Percentiles rank a stretch among this genome's conserved stretches.
Evolutionary conservation across 2,888 invertebrate genomes (phyloP).

Genomic region (Calameuta idolon): DNA sequence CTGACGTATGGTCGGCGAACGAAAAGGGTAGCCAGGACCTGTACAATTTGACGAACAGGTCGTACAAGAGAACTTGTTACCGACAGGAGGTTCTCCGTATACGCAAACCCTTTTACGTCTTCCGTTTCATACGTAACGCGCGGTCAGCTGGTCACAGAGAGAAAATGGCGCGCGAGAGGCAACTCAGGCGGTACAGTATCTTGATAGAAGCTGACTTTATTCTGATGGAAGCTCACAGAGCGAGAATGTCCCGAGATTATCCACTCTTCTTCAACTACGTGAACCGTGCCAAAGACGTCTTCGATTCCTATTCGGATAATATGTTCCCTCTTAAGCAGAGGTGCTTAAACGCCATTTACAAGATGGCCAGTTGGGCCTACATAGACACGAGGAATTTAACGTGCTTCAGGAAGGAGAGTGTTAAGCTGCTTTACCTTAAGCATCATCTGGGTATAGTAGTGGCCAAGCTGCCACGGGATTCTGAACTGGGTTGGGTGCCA

Average conservation of each 20-base stretch:
- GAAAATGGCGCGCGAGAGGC: constrained; percentile 53
- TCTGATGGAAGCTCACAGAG: constrained; percentile 53
- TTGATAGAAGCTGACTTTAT: constrained; percentile 64
- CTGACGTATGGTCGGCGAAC: constrained; percentile 62
- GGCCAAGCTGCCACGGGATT: constrained; percentile 46
- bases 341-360: constrained; percentile 64
- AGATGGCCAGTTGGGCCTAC: constrained; percentile 64
- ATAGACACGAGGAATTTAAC: constrained; percentile 65
- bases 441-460: constrained; percentile 51
- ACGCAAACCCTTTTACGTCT: constrained; percentile 67
- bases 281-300: constrained; percentile 64
- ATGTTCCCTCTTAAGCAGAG: constrained; percentile 63
- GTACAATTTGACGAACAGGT: constrained; percentile 49
- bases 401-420: constrained; percentile 22
- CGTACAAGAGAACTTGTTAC: constrained; percentile 56
- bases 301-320: constrained; percentile 62
- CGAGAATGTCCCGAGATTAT: constrained; percentile 52
- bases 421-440: constrained; percentile 41
- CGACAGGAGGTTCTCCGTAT: constrained; percentile 66
- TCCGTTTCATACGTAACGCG: constrained; percentile 60
- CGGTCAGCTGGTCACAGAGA: constrained; percentile 52
- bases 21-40: constrained; percentile 56
- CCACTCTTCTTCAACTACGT: constrained; percentile 49
- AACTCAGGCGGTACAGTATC: constrained; percentile 53
- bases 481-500: constrained; percentile 52